A percentile compares a stretch with the other conserved stretches of the same genome.
Conservation (phyloP, 2,113 vertebrate genomes). For the Vimba vimba region DNA sequence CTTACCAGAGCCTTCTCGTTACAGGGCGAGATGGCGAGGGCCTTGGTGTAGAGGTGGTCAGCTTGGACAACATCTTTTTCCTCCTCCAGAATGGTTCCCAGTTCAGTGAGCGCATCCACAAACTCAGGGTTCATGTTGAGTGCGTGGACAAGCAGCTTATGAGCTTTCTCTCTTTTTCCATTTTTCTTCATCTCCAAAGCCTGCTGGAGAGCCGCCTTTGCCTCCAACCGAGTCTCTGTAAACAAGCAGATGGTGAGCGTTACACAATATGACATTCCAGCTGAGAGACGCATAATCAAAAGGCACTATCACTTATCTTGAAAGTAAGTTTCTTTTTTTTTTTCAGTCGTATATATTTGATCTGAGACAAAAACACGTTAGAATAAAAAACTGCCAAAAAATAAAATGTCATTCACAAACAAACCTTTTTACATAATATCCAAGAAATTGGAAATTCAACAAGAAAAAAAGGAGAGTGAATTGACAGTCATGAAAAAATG, state of each 20-base stretch:
- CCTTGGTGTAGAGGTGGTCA: constrained; percentile 91
- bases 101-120: constrained; percentile 90
- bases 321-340: neutral
- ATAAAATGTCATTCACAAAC: too few species aligned
- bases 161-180: constrained; percentile 92
- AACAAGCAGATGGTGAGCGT: constrained; percentile 54
- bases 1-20: constrained; percentile 88
- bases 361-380: neutral
- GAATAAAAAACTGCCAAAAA: too few species aligned
- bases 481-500: too few species aligned
- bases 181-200: constrained; percentile 93
- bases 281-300: neutral
- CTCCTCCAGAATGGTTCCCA: constrained; percentile 93
- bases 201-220: constrained; percentile 88
- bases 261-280: neutral
- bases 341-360: neutral
- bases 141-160: constrained; percentile 89
- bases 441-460: too few species aligned
- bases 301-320: too few species aligned
- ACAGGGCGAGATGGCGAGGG: constrained; percentile 86
- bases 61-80: constrained; percentile 95
- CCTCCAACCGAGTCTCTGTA: constrained; percentile 85
- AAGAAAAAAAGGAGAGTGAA: too few species aligned
- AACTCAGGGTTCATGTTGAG: constrained; percentile 91
- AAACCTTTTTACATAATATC: too few species aligned